Evolutionary conservation across 2,888 invertebrate genomes (phyloP).

Genomic region (Fragum sueziense): DNA sequence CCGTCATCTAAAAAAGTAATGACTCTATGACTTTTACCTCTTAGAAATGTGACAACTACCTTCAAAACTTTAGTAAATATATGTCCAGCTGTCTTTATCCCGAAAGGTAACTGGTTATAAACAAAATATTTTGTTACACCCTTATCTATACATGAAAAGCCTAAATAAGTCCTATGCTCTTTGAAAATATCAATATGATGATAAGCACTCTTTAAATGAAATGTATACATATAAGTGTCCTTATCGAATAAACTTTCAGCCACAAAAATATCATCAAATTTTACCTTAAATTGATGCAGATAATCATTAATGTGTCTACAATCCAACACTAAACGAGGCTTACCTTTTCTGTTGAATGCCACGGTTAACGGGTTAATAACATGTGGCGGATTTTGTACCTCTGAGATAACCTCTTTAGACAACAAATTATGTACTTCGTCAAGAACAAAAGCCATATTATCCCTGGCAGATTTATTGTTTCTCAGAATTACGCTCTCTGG

Average conservation of each 20-base stretch:
- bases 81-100: too few relatives aligned
- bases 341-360: constrained; percentile 32
- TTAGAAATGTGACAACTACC: not conserved
- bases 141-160: too few relatives aligned
- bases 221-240: not conserved
- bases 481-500: not conserved
- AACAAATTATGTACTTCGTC: not conserved
- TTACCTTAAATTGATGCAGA: constrained; percentile 1
- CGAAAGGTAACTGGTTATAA: too few relatives aligned
- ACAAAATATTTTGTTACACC: too few relatives aligned
- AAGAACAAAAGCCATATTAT: not conserved
- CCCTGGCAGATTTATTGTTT: not conserved
- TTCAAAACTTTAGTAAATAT: not conserved
- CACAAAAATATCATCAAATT: too few relatives aligned
- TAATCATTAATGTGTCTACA: not conserved
- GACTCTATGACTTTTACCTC: too few relatives aligned
- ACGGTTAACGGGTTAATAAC: not conserved
- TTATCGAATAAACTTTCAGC: not conserved
- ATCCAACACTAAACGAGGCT: not conserved
- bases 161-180: too few relatives aligned
- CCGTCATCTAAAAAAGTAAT: too few relatives aligned
- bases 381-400: not conserved
- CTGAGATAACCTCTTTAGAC: not conserved
- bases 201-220: too few relatives aligned
- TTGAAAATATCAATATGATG: too few relatives aligned